Evolutionary conservation across 1,140 invertebrate genomes (phyloP).

Genomic region (Procambarus clarkii): DNA sequence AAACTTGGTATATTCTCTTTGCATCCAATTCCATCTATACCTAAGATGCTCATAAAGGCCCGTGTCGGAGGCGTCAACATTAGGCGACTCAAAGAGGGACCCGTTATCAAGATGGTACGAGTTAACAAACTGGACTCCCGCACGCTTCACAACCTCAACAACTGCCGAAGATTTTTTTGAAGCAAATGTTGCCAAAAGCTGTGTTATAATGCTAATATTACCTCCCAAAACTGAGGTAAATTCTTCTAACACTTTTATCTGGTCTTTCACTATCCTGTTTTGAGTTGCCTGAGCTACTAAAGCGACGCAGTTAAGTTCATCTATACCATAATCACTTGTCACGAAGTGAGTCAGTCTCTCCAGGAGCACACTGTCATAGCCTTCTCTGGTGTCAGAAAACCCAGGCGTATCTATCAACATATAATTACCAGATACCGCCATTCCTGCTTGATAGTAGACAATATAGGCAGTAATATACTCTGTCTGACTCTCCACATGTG

Average conservation of each 20-base stretch:
- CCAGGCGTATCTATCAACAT: conserved; percentile 59
- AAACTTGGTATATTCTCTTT: conserved; percentile 29
- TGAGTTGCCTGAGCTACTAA: conserved; percentile 46
- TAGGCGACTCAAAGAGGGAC: conserved; percentile 2
- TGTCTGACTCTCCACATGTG: conserved; percentile 57
- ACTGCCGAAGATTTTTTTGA: conserved; percentile 21
- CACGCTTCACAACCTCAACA: conserved; percentile 32
- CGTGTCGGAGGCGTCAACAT: too few relatives aligned
- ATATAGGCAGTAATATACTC: conserved; percentile 49
- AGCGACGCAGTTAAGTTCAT: conserved; percentile 46
- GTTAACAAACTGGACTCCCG: conserved; percentile 24
- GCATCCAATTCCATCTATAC: conserved; percentile 52
- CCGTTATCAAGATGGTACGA: conserved; percentile 54
- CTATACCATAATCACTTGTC: conserved; percentile 40
- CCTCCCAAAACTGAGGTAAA: conserved; percentile 43
- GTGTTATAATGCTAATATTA: conserved; percentile 36
- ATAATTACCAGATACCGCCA: conserved; percentile 6
- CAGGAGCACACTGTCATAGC: not conserved
- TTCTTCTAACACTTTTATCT: conserved; percentile 34
- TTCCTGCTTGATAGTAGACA: conserved; percentile 27
- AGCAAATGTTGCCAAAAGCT: conserved; percentile 58
- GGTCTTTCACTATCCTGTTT: conserved; percentile 36
- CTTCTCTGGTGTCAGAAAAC: conserved; percentile 29
- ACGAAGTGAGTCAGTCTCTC: conserved; percentile 19
- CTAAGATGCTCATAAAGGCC: not conserved